phyloP scores from a whole-genome alignment of 1,140 invertebrate species.

The Drosophila bocqueti region DNA sequence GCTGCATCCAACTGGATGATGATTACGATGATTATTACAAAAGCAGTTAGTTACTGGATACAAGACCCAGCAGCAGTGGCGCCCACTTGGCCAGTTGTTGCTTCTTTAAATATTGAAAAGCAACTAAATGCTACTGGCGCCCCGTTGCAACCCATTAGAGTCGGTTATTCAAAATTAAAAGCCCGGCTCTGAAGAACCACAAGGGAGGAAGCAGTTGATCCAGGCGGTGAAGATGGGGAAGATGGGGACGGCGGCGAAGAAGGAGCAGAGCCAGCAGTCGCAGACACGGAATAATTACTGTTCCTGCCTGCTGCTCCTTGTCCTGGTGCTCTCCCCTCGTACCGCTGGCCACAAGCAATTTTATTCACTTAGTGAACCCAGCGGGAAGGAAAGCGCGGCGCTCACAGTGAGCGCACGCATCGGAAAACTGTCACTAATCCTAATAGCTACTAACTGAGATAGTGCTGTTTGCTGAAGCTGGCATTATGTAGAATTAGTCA shows the following conservation, averaged over 20 bases:
- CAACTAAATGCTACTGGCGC: slow-evolving; percentile 57
- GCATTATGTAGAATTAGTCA: neutral
- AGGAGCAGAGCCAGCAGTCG: neutral
- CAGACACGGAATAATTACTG: slow-evolving; percentile 14
- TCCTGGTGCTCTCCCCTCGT: too few species aligned
- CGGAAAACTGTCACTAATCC: neutral
- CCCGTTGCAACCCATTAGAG: slow-evolving; percentile 57
- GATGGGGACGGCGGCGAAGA: neutral
- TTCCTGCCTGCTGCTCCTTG: neutral
- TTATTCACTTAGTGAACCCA: slow-evolving; percentile 64
- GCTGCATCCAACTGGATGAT: slow-evolving; percentile 49
- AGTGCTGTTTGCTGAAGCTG: neutral
- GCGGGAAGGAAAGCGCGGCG: neutral
- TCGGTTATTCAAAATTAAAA: slow-evolving; percentile 72
- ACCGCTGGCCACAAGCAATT: slow-evolving; percentile 41
- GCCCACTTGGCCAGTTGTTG: neutral
- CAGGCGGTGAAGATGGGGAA: neutral
- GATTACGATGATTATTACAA: slow-evolving; percentile 13
- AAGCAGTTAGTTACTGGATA: slow-evolving; percentile 10
- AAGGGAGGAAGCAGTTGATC: neutral
- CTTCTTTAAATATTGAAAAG: slow-evolving; percentile 55
- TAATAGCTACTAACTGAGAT: too few species aligned
- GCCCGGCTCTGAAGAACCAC: slow-evolving; percentile 6
- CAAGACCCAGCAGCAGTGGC: neutral
- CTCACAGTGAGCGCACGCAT: slow-evolving; percentile 1